Conservation (phyloP, 2,797 vertebrate genomes). For the Microhierax caerulescens region DNA sequence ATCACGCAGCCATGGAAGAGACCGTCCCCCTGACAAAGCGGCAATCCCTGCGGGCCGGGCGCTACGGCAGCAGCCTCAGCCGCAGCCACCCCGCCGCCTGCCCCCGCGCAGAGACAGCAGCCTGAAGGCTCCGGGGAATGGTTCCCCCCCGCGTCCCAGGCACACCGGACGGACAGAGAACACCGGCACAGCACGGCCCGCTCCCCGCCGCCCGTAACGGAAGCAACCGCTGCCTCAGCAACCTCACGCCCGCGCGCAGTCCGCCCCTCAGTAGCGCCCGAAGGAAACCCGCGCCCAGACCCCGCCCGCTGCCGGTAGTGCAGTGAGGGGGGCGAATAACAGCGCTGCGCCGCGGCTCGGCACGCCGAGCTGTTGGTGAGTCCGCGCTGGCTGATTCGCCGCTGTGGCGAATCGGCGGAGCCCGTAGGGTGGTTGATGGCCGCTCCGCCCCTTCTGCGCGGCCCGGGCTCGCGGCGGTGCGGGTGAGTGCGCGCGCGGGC, state of each 20-base stretch:
- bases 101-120: no score
- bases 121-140: no score
- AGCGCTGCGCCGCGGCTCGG: not conserved
- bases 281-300: not conserved
- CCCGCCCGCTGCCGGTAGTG: not conserved
- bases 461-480: not conserved
- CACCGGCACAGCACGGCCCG: not conserved
- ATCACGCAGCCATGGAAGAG: not conserved
- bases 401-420: not conserved
- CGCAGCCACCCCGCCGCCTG: not conserved
- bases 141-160: accelerated
- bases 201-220: not conserved
- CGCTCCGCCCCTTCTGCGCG: not conserved
- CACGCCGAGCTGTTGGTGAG: accelerated
- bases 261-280: not conserved
- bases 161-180: not conserved
- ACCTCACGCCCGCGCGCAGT: not conserved
- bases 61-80: not conserved
- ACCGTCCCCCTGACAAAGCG: not conserved
- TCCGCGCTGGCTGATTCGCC: accelerated
- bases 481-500: not conserved
- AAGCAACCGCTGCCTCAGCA: not conserved
- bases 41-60: not conserved
- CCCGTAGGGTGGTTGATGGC: not conserved
- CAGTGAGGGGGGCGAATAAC: not conserved